Conservation (phyloP, 1,140 invertebrate genomes). For the Phortica variegata region DNA sequence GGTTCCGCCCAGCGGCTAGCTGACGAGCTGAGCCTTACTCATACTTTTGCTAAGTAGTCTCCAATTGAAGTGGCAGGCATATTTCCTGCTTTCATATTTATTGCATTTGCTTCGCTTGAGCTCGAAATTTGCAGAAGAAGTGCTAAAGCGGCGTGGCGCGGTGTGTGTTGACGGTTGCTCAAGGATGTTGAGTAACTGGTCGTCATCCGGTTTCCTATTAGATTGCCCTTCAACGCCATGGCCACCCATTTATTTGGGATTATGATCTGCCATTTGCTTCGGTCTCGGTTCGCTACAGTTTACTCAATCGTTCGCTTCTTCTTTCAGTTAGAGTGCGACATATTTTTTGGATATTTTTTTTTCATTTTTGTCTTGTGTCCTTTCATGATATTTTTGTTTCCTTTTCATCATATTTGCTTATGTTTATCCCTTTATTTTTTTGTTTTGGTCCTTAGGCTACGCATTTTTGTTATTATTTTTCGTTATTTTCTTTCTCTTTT, state of each 20-base stretch:
- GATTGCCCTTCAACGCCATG: too few species aligned
- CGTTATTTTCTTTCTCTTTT: too few species aligned
- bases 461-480: slow-evolving; percentile 50
- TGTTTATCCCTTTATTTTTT: slow-evolving; percentile 22
- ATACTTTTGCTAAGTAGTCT: too few species aligned
- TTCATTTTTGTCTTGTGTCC: slow-evolving; percentile 2
- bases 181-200: slow-evolving; percentile 3
- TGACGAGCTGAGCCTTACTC: too few species aligned
- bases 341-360: too few species aligned
- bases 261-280: slow-evolving; percentile 36
- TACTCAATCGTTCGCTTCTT: not conserved
- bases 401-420: slow-evolving; percentile 46
- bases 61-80: too few species aligned
- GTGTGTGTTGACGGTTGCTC: not conserved
- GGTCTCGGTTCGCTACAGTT: too few species aligned
- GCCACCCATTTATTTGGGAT: slow-evolving; percentile 15
- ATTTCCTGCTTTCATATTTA: slow-evolving; percentile 39
- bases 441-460: too few species aligned
- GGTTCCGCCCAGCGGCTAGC: too few species aligned
- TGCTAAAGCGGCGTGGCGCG: too few species aligned
- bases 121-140: too few species aligned
- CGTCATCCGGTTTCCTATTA: too few species aligned
- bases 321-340: not conserved
- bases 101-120: slow-evolving; percentile 48
- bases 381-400: slow-evolving; percentile 28